phyloP scores from a whole-genome alignment of 2,888 invertebrate genomes.

The Heliconius ethilla region DNA sequence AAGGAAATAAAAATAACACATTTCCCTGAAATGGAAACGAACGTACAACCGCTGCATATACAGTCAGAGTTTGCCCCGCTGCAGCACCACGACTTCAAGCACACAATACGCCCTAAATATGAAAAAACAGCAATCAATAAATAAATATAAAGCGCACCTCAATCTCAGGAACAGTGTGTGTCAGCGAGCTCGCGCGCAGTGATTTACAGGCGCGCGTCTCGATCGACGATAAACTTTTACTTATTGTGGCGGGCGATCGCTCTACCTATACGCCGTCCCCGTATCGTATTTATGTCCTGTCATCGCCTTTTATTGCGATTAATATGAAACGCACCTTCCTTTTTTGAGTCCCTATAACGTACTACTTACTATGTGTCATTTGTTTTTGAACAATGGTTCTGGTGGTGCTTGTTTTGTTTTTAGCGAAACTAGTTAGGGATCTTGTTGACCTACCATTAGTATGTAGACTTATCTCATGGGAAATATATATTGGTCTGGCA shows the following conservation, averaged over 20 bases:
- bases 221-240: constrained; percentile 69
- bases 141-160: constrained; percentile 10
- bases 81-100: no score
- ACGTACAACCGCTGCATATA: no score
- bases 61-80: no score
- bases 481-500: not conserved
- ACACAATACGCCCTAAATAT: not conserved
- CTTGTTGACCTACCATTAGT: not conserved
- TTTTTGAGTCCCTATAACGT: constrained; percentile 44
- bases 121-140: not conserved
- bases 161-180: constrained; percentile 23
- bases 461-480: not conserved
- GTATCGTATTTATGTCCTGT: constrained; percentile 62
- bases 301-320: constrained; percentile 66
- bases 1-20: no score
- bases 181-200: constrained; percentile 54
- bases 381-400: constrained; percentile 30
- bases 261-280: constrained; percentile 55
- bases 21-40: no score
- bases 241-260: constrained; percentile 63
- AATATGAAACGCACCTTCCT: constrained; percentile 52
- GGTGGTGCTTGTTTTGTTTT: not conserved
- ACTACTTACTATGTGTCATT: constrained; percentile 29
- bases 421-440: not conserved
- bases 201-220: constrained; percentile 63